A percentile compares a stretch with the other conserved stretches of the same genome.
These are phyloP conservation scores for Crypturellus undulatus DNA, from an alignment of 2,113 vertebrate genomes.

Conservation along the genomic window DNA sequence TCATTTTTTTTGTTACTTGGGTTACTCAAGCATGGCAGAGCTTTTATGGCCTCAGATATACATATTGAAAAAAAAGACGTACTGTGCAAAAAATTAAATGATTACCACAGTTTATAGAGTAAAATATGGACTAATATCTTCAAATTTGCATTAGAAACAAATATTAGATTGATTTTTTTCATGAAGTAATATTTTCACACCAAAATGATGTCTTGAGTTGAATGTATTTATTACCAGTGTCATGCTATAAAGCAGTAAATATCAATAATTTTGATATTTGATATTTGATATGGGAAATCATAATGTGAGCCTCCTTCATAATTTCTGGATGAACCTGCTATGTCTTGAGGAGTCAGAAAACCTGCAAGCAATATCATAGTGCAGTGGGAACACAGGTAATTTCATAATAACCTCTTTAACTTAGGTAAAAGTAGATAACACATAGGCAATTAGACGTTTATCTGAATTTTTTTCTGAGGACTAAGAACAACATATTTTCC, in stretches of 20 bases:
- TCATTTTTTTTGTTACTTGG: background rate
- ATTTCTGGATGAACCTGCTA: background rate
- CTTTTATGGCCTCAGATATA: background rate
- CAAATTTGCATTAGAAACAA: background rate
- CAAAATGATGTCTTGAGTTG: background rate
- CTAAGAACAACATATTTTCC: background rate
- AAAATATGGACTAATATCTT: background rate
- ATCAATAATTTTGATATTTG: conserved; percentile 50
- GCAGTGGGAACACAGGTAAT: conserved; percentile 23
- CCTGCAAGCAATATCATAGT: conserved; percentile 11
- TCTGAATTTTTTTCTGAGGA: background rate
- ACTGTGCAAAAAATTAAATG: background rate
- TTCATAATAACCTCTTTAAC: conserved; percentile 40
- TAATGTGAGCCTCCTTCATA: background rate
- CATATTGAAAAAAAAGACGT: background rate
- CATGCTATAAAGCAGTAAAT: background rate
- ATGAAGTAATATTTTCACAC: background rate
- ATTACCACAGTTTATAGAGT: background rate
- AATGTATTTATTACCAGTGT: background rate
- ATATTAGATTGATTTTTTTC: background rate
- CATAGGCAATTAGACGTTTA: background rate
- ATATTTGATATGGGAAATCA: conserved; percentile 36
- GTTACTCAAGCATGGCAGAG: background rate
- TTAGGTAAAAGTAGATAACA: background rate
- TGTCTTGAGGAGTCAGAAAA: conserved; percentile 19